A percentile compares a stretch with the other conserved stretches of the same genome.
Evolutionary conservation across 2,888 invertebrate genomes (phyloP).

Genomic region (Netelia fuscicornis): DNA sequence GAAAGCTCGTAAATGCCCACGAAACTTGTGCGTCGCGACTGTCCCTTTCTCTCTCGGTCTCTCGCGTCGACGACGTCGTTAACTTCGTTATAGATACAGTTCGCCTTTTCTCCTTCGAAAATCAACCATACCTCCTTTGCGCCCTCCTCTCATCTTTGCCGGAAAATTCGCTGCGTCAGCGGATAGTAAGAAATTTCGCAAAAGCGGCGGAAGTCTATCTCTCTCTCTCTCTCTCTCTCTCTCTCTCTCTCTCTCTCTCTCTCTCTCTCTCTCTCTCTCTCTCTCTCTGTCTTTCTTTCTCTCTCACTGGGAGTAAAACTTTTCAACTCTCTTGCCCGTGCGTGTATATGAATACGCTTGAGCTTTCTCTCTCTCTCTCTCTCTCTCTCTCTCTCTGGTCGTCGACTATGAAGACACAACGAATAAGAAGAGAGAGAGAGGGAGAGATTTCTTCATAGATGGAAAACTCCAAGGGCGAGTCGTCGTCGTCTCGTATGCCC

Average conservation of each 20-base stretch:
- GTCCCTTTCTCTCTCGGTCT: too few species aligned
- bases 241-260: too few species aligned
- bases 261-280: too few species aligned
- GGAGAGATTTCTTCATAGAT: conserved; percentile 23
- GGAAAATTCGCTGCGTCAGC: conserved; percentile 60
- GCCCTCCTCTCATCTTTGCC: neutral
- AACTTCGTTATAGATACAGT: conserved; percentile 55
- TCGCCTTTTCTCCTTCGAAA: neutral
- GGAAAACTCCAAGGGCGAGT: conserved; percentile 44
- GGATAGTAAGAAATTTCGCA: conserved; percentile 47
- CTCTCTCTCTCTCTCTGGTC: neutral
- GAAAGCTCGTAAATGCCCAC: conserved; percentile 57
- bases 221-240: too few species aligned
- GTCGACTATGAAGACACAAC: conserved; percentile 30
- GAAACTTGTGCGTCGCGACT: conserved; percentile 44
- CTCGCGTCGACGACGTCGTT: conserved; percentile 37
- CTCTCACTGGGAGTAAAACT: conserved; percentile 35
- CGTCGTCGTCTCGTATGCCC: neutral
- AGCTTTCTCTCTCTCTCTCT: neutral
- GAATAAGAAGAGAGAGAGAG: neutral
- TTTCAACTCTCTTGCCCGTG: conserved; percentile 41
- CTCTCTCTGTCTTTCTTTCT: too few species aligned
- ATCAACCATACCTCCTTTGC: neutral
- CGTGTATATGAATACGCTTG: conserved; percentile 52
- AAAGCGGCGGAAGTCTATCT: conserved; percentile 37